These are phyloP conservation scores for Nycticorax nycticorax DNA, from an alignment of 2,113 vertebrate species.

Conservation along the genomic window DNA sequence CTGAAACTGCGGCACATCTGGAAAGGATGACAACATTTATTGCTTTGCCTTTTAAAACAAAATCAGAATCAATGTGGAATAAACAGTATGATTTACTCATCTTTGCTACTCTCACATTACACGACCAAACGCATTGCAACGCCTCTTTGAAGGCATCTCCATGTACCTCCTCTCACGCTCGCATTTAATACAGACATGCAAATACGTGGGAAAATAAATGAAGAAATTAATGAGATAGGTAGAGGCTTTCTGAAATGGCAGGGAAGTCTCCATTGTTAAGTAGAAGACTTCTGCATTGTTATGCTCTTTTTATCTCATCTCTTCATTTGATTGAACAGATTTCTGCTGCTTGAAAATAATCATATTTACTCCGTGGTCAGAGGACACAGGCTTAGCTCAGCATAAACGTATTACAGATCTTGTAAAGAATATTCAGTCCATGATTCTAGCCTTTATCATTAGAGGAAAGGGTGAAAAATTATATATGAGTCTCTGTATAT, in stretches of 20 bases:
- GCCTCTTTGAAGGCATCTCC: neutral
- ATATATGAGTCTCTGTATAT: neutral
- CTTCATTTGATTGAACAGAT: neutral
- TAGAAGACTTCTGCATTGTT: neutral
- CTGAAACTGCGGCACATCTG: neutral
- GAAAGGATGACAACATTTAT: neutral
- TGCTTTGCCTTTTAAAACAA: neutral
- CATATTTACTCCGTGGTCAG: neutral
- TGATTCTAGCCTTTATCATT: neutral
- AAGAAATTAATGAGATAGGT: neutral
- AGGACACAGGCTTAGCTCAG: neutral
- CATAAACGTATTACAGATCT: neutral
- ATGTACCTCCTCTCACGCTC: neutral
- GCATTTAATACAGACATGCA: neutral
- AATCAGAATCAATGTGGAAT: neutral
- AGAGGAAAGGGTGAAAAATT: neutral
- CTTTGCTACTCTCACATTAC: neutral
- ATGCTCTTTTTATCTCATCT: neutral
- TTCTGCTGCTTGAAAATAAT: neutral
- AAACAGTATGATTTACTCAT: neutral
- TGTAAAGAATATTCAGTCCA: neutral
- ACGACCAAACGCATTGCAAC: neutral
- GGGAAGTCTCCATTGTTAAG: neutral
- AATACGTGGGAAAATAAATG: neutral
- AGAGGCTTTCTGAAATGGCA: neutral